Base-by-base conservation (phyloP, 2,888 invertebrate species). In the Andrena camellia region DNA sequence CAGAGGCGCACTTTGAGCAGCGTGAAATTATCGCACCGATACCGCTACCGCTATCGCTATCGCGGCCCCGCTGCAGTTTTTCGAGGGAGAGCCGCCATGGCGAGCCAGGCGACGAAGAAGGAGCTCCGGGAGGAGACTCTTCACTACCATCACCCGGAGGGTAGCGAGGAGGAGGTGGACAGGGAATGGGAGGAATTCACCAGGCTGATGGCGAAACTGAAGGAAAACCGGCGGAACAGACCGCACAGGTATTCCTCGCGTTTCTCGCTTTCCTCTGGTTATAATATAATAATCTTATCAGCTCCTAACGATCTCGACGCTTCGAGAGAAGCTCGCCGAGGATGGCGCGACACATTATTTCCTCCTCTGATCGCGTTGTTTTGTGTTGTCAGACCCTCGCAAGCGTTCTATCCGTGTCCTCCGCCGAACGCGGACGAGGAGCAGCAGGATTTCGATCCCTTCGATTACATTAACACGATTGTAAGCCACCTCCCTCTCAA, bases 131-230 rank as follows among this genome's bases (percentile, higher is more conserved):
- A 92, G 74, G 93, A 93, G 67, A 90, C 78, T 42, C 90, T 92
- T 29, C 91, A 90, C 26, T 78, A 72, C 48, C 90, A 92, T 67
- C 92, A 93, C 86, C 95, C 94, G 63, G 95, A 95, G 83, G 94
- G 94, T 23, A 94, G 95, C 86, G 94, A 94, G 83, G 95, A 95
- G 83, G 95, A 95, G 57, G 94, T 95, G 26, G 96, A 96, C 89
- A 94, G 94, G 86, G 96, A 96, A 92, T 96, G 96, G 96, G 96
- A 95, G 79, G 96, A 96, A 89, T 96, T 96, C 87, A 94, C 94
- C 20, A 94, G 95, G 84, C 92, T 96, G 50, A 94, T 95, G 91
- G 94, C 94, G 60, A 95, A 95, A 87, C 94, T 95, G 85, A 92
- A 92, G 84, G 92, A 92, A 80, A 93, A 91, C 81, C 93, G 91